Base-by-base conservation (phyloP, 2,113 vertebrate genomes). In the Hassar affinis region DNA sequence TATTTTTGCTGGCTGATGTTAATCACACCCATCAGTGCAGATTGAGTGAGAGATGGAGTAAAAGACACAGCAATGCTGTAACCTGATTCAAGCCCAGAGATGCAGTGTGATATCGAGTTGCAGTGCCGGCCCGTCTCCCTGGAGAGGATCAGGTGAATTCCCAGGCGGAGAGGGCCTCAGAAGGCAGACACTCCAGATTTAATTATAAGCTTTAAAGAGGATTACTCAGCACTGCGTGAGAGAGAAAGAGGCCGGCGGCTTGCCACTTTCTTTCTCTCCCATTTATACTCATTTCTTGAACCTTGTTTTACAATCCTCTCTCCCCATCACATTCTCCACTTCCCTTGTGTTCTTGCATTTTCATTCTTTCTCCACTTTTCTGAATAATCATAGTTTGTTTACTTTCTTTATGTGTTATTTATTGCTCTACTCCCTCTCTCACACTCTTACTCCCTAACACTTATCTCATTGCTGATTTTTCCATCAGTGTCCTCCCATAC, bases 191-290 rank as follows among this genome's bases (percentile, higher is more conserved):
- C 89, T 88, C 87, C 84, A 88, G 88, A 89, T 88, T 87, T 89
- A 90, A 90, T 90, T 89, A 90, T 84, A 84, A 72, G 89, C 88
- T 76, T 87, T 87, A 89, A 90, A 87, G 84, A 86, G 85, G 80
- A 87, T 88, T 87, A 89, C 75, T 83, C 62, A 86, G 68, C 85
- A 82, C 81, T 79, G 83, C 56, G 76, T 78, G 86, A 57, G 76
- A 83, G 54, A 80, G 76, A 85, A 59, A 76, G 80, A 59, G 62
- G 68, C 62, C 7, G 57, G 78, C n/a, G 33, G 66, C 61, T 85
- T 80, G 42, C 76, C 61, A 75, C 75, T 80, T 66, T 85, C 61
- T 68, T 84, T 52, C 52, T 62, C 69, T 80, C 64, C 49, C 27
- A 49, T 38, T 78, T 30, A 25, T 42, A 71, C 14, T 81, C 51